phyloP scores from a whole-genome alignment of 2,113 vertebrate species.

The Myotis lucifugus region DNA sequence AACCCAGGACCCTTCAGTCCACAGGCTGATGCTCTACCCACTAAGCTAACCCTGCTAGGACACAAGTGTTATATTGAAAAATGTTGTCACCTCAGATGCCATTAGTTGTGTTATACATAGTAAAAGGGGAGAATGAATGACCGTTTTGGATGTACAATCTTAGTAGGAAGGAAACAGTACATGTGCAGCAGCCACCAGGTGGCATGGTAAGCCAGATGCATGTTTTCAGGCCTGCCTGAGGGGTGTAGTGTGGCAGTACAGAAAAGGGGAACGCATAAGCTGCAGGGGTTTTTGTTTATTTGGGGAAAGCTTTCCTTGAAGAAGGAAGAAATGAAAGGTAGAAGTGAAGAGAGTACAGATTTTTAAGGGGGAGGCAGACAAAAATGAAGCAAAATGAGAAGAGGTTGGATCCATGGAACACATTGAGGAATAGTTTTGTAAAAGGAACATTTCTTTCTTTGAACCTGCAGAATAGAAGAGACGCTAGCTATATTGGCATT shows the following conservation, averaged over 20 bases:
- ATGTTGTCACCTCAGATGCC: neutral
- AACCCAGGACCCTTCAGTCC: too few relatives aligned
- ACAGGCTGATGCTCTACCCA: too few relatives aligned
- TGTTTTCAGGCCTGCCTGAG: neutral
- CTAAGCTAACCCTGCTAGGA: too few relatives aligned
- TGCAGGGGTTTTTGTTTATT: neutral
- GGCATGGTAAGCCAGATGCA: neutral
- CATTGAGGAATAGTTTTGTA: neutral
- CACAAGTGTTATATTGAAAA: neutral
- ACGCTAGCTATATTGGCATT: neutral
- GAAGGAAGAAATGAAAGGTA: slow-evolving; percentile 3
- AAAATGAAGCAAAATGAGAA: neutral
- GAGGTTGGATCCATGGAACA: neutral
- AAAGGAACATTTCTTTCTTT: slow-evolving; percentile 17
- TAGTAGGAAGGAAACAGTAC: neutral
- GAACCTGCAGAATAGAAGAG: neutral
- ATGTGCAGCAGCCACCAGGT: neutral
- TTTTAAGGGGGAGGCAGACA: neutral
- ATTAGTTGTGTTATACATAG: neutral
- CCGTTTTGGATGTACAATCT: neutral
- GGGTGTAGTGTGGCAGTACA: neutral
- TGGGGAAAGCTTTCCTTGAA: slow-evolving; percentile 12
- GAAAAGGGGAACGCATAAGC: neutral
- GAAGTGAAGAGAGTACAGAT: neutral
- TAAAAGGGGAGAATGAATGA: neutral